Base-by-base conservation (phyloP, 2,797 vertebrate species). In the Hephaestus fuliginosus region DNA sequence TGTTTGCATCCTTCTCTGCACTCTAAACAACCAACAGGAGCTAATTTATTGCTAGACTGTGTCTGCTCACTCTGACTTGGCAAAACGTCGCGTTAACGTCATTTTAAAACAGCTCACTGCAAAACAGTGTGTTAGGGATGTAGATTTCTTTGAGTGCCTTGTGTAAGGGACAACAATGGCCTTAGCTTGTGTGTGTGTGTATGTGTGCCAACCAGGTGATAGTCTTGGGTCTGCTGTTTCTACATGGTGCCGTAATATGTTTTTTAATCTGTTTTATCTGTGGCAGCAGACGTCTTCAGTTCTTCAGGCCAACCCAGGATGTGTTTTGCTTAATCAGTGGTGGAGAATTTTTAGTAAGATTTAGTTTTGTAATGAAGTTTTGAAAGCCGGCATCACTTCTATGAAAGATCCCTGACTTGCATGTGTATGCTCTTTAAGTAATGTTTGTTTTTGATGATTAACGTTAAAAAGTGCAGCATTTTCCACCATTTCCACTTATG, bases 1-100 rank as follows among this genome's bases (percentile, higher is more conserved):
- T 55, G 53, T 70, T 78, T 77, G 30, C 30, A 30, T 78, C 39
- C 39, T 70, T 10, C 8, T 72, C 60, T 56, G 51, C 69, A 33
- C 39, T 43, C 43, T 51, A n/a, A 48, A 43, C 41, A 48, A 25
- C 46, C 46, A 62, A 33, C 30, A 33, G 30, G 30, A 33, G 28
- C 13, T 30, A 51, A 43, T 28, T 25, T 13, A 17, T n/a, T 60
- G 53, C 12, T 55, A 66, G 25, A 56, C 57, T 14, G 20, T 25
- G 30, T 28, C 62, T 52, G 46, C 25, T 25, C n/a, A 52, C 28
- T 48, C 39, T 41, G 36, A 53, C 43, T 46, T 9, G 5, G 14
- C 53, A 0, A 25, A 25, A 51, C n/a, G 10, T 60, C 61, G 28
- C 36, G 30, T 33, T 3, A 28, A 36, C 8, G 5, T 36, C 18